These are phyloP conservation scores for Xylophagus ater DNA, from an alignment of 2,888 invertebrate species.

Conservation along the genomic window DNA sequence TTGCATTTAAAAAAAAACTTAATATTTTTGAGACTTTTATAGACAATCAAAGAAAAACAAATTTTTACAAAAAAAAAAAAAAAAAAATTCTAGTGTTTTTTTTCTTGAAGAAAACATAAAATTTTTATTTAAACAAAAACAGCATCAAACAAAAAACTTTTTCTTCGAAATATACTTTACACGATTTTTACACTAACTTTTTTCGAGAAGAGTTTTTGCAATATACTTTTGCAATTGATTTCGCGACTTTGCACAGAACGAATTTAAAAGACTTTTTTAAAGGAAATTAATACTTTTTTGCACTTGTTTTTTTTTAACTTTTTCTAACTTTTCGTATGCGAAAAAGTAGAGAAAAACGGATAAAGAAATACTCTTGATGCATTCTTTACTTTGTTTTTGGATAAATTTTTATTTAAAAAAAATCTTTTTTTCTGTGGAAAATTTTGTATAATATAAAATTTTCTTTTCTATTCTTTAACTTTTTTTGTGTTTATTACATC, in stretches of 20 bases:
- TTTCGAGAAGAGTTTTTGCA: too few relatives aligned
- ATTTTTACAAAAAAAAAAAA: slow-evolving; percentile 10
- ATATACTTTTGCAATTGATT: too few relatives aligned
- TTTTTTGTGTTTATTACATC: slow-evolving; percentile 13
- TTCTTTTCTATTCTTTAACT: slow-evolving; percentile 10
- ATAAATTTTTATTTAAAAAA: slow-evolving; percentile 6
- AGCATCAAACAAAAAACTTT: slow-evolving; percentile 7
- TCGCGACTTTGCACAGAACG: too few relatives aligned
- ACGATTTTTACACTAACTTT: too few relatives aligned
- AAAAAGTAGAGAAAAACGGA: slow-evolving; percentile 7
- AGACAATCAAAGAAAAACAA: slow-evolving; percentile 6
- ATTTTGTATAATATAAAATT: slow-evolving; percentile 6
- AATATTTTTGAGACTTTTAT: slow-evolving; percentile 4
- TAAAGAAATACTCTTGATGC: slow-evolving; percentile 8
- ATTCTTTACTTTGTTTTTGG: slow-evolving; percentile 4
- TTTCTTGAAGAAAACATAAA: slow-evolving; percentile 6
- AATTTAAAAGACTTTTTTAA: too few relatives aligned
- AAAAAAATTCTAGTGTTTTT: slow-evolving; percentile 3
- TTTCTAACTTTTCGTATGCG: slow-evolving; percentile 11
- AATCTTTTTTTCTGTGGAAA: slow-evolving; percentile 6
- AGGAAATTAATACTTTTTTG: too few relatives aligned
- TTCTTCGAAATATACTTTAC: too few relatives aligned
- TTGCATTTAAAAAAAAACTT: slow-evolving; percentile 3
- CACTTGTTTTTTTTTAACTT: slow-evolving; percentile 6
- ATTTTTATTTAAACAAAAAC: slow-evolving; percentile 9